These are phyloP conservation scores for Hystrix brachyura DNA, from an alignment of 2,113 vertebrate genomes.

Conservation along the genomic window DNA sequence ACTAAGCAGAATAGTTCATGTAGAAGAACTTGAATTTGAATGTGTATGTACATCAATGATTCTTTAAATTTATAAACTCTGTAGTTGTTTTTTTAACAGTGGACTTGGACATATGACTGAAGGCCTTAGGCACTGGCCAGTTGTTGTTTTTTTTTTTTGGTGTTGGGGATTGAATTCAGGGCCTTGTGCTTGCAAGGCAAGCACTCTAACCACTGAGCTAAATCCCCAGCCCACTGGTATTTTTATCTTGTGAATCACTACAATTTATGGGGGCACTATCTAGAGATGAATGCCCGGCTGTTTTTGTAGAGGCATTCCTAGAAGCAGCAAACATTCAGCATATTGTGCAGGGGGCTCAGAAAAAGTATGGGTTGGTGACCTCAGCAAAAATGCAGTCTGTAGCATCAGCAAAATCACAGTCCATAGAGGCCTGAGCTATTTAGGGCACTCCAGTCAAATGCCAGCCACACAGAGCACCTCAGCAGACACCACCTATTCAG, in stretches of 20 bases:
- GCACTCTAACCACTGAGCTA: too few relatives aligned
- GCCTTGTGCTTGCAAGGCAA: too few relatives aligned
- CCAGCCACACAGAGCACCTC: background rate
- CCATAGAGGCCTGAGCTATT: slow-evolving; percentile 14
- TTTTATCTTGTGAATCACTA: slow-evolving; percentile 57
- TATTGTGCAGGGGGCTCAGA: background rate
- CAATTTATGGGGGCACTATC: slow-evolving; percentile 11
- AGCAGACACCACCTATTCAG: background rate
- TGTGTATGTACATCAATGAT: background rate
- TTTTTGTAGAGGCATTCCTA: background rate
- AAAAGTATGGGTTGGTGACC: background rate
- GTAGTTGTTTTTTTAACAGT: background rate
- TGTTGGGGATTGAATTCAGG: too few relatives aligned
- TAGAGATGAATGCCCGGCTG: slow-evolving; percentile 33
- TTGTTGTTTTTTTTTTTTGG: too few relatives aligned
- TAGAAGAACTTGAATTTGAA: background rate
- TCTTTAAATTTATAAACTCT: background rate
- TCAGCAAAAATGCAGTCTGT: background rate
- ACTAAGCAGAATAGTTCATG: background rate
- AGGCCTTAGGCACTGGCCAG: background rate
- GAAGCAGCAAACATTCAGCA: background rate
- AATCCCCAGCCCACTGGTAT: background rate
- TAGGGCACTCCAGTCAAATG: background rate
- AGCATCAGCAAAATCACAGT: slow-evolving; percentile 8
- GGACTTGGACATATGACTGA: slow-evolving; percentile 25